Evolutionary conservation across 2,888 invertebrate species (phyloP).

Genomic region (Phyllotreta striolata): DNA sequence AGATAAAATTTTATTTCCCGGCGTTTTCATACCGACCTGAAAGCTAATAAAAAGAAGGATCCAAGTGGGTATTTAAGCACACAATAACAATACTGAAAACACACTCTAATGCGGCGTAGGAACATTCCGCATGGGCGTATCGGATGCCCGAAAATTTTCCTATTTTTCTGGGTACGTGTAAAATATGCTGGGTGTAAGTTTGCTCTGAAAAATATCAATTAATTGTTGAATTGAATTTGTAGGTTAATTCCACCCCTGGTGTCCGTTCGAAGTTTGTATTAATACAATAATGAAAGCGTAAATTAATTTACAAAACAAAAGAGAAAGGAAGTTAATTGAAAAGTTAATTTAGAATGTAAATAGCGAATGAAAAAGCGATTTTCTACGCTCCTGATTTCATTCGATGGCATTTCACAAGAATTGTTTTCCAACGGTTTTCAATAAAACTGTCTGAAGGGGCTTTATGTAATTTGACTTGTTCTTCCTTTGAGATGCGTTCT

Average conservation of each 20-base stretch:
- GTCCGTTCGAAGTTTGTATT: too few species aligned
- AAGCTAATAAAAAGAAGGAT: conserved; percentile 42
- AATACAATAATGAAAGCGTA: too few species aligned
- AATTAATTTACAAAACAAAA: too few species aligned
- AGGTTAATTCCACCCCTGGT: too few species aligned
- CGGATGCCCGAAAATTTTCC: not conserved
- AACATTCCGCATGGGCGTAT: not conserved
- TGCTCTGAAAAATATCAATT: too few species aligned
- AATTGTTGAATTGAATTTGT: too few species aligned
- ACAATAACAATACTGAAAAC: conserved; percentile 42
- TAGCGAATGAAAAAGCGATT: too few species aligned
- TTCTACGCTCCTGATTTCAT: conserved; percentile 14
- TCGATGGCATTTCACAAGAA: conserved; percentile 41
- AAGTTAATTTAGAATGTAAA: too few species aligned
- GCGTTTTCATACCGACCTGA: conserved; percentile 40
- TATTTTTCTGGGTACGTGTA: not conserved
- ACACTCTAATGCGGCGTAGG: conserved; percentile 39
- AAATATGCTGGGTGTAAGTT: too few species aligned
- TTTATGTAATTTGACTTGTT: conserved; percentile 40
- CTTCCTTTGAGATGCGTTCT: conserved; percentile 18
- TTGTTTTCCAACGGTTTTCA: conserved; percentile 44
- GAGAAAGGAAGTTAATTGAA: too few species aligned
- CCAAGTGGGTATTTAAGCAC: conserved; percentile 45
- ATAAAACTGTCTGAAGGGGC: conserved; percentile 45
- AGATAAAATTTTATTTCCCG: conserved; percentile 40